phyloP scores from a whole-genome alignment of 2,113 vertebrate genomes.

The Platichthys stellatus region DNA sequence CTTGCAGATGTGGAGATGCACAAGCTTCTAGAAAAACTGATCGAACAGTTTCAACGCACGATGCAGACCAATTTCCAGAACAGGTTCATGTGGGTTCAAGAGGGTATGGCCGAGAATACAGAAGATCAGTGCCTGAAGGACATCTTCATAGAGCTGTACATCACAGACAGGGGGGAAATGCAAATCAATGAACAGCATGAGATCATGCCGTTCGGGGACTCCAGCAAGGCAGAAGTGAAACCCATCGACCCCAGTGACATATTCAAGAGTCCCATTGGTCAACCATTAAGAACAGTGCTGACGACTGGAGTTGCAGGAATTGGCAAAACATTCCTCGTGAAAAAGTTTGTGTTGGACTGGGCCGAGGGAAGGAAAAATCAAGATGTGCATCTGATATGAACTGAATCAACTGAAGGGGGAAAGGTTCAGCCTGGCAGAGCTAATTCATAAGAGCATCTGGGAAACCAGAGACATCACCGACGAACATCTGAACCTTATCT shows the following conservation, averaged over 20 bases:
- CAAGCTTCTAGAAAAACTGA: not conserved
- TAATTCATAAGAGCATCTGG: not conserved
- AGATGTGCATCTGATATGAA: slow-evolving; percentile 4
- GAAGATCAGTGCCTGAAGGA: not conserved
- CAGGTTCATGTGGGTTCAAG: not conserved
- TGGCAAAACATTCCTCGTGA: slow-evolving; percentile 5
- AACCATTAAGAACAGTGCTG: not conserved
- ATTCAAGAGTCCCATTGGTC: not conserved
- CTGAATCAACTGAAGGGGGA: not conserved
- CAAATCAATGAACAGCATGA: slow-evolving; percentile 1
- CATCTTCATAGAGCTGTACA: not conserved
- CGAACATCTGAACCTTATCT: not conserved
- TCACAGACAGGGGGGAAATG: not conserved
- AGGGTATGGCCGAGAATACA: not conserved
- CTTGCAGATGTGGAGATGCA: not conserved
- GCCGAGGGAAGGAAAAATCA: not conserved
- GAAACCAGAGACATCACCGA: not conserved
- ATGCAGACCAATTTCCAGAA: not conserved
- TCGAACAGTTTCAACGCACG: not conserved
- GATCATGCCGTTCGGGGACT: not conserved
- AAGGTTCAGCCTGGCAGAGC: not conserved
- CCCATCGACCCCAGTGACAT: not conserved
- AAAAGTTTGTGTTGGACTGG: slow-evolving; percentile 13
- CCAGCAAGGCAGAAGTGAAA: not conserved
- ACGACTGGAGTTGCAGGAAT: slow-evolving; percentile 4